These are phyloP conservation scores for Eilema griseolum DNA, from an alignment of 2,888 invertebrate genomes.

Conservation along the genomic window DNA sequence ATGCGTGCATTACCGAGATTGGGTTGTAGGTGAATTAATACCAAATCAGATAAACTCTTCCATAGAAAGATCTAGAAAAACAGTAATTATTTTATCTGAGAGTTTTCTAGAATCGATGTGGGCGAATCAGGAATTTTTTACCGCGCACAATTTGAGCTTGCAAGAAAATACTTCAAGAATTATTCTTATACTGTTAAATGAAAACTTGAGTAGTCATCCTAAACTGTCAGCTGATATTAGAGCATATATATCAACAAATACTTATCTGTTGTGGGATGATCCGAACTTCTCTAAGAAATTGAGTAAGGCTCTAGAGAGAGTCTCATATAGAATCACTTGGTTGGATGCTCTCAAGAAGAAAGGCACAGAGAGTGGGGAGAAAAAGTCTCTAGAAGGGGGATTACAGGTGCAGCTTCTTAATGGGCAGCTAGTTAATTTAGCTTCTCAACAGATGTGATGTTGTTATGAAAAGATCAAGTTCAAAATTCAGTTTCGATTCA, in stretches of 20 bases:
- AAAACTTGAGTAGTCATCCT: conserved; percentile 82
- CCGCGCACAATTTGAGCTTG: conserved; percentile 78
- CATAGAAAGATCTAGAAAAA: conserved; percentile 89
- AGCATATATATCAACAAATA: conserved; percentile 90
- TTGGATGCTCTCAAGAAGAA: background rate
- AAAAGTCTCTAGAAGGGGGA: background rate
- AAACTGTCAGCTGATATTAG: conserved; percentile 80
- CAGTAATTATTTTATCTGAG: conserved; percentile 51
- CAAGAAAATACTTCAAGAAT: conserved; percentile 88
- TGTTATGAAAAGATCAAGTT: no score
- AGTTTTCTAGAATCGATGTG: conserved; percentile 74
- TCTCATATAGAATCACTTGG: background rate
- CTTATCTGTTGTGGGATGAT: conserved; percentile 93
- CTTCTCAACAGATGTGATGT: background rate
- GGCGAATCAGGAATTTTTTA: conserved; percentile 89
- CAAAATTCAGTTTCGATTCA: no score
- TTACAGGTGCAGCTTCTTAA: conserved; percentile 2
- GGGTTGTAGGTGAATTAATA: conserved; percentile 91
- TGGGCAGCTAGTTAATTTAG: background rate
- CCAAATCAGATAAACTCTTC: conserved; percentile 90
- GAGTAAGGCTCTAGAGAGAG: conserved; percentile 64
- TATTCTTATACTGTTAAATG: conserved; percentile 90
- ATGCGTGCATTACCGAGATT: conserved; percentile 92
- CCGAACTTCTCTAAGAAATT: conserved; percentile 93
- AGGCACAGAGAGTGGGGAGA: background rate